Base-by-base conservation (phyloP, 1,140 invertebrate genomes). In the Trissolcus basalis region DNA sequence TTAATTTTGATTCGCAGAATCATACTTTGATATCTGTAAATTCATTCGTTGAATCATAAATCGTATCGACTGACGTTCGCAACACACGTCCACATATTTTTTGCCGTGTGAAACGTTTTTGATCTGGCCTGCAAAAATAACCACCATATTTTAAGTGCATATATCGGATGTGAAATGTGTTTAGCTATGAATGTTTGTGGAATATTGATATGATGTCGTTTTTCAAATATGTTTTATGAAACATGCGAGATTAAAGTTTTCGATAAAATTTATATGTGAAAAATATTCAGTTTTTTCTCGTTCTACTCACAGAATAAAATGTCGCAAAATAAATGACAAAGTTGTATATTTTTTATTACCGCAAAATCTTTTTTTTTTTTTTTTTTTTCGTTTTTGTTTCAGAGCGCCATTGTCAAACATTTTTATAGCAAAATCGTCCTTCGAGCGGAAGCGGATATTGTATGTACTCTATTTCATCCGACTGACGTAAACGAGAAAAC, bases 1-100 rank as follows among this genome's bases (percentile, higher is more conserved):
- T 60, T 45, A 12, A 50, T 50, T 60, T 60, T 41, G 45, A 60
- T 60, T 49, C 47, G 11, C 4, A 12, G 39, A 49, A 49, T 49
- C 47, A 50, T 27, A 49, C 39, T 45, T 50, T 44, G 12, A 58
- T 58, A 12, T 36, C 32, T 58, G n/a, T 44, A 35, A 36, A 39
- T 39, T 39, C 9, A 47, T 48, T 47, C 7, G 15, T 3, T 0
- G 36, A 27, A 44, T 32, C n/a, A 41, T 2, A 39, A 39, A 39
- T n/a, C 9, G n/a, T n/a, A 39, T 39, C 36, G 36, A 27, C 9
- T 39, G 36, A 39, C 36, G 9, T 39, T 2, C 36, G 9, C 19
- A 27, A 27, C 19, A 27, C 19, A 27, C 19, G 19, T 27, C 2
- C 6, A 27, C 19, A 6, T 27, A 27, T 6, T 27, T 27, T 27